Percentiles rank a stretch among this genome's conserved stretches.
These are phyloP conservation scores for Gasterosteus nipponicus DNA, from an alignment of 2,113 vertebrate genomes.

Conservation along the genomic window DNA sequence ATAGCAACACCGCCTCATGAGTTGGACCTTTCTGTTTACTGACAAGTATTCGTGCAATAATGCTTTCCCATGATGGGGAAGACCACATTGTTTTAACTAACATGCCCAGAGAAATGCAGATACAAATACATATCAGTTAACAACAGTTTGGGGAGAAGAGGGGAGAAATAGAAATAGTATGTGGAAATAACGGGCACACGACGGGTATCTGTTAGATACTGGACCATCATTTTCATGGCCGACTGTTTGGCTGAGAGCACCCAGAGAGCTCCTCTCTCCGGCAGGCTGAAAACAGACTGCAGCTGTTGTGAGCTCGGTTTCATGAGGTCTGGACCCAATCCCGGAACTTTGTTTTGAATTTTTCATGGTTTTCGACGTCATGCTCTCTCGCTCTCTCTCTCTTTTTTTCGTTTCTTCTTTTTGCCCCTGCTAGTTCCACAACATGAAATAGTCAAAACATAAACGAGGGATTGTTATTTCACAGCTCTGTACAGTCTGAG, in stretches of 20 bases:
- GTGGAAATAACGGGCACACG: not conserved
- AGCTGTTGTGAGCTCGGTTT: conserved; percentile 76
- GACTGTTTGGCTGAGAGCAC: conserved; percentile 44
- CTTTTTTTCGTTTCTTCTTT: not conserved
- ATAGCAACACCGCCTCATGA: not conserved
- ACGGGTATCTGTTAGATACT: not conserved
- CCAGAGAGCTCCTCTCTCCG: conserved; percentile 22
- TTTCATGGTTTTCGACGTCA: conserved; percentile 53
- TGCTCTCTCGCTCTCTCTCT: conserved; percentile 40
- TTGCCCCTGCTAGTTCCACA: conserved; percentile 41
- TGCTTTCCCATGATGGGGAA: not conserved
- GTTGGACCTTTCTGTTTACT: not conserved
- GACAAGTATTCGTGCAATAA: not conserved
- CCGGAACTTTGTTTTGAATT: conserved; percentile 68
- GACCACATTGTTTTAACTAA: not conserved
- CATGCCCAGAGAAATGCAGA: not conserved
- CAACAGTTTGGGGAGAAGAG: not conserved
- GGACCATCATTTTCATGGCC: not conserved
- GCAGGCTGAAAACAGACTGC: conserved; percentile 46
- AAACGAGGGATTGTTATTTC: conserved; percentile 32
- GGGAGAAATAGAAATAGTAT: not conserved
- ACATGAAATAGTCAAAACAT: conserved; percentile 41
- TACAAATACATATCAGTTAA: not conserved
- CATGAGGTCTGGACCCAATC: conserved; percentile 68
- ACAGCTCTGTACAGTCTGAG: conserved; percentile 29